Percentiles rank a stretch among this genome's conserved stretches.
phyloP scores from a whole-genome alignment of 1,140 invertebrate species.

The Eupeodes corollae region DNA sequence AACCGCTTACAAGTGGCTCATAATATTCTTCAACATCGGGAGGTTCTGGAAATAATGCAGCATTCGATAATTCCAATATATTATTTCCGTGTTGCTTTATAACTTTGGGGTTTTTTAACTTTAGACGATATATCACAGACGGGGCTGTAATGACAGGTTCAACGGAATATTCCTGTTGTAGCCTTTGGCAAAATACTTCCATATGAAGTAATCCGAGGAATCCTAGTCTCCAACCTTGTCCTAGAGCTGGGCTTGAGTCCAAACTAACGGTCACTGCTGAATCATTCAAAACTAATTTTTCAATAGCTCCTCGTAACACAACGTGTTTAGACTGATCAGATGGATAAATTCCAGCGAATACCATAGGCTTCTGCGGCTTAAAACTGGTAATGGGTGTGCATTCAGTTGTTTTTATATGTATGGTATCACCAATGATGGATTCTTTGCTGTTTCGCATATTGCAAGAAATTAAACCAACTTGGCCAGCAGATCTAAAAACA shows the following conservation, averaged over 20 bases:
- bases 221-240: constrained; percentile 86
- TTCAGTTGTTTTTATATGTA: constrained; percentile 45
- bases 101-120: constrained; percentile 45
- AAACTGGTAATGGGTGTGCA: constrained; percentile 50
- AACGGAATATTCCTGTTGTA: constrained; percentile 87
- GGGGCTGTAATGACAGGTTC: constrained; percentile 85
- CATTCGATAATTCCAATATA: constrained; percentile 73
- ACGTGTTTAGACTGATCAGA: constrained; percentile 75
- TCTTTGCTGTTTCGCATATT: constrained; percentile 71
- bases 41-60: constrained; percentile 61
- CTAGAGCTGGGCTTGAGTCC: constrained; percentile 82
- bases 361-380: constrained; percentile 69
- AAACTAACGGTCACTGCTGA: constrained; percentile 67
- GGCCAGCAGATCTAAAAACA: constrained; percentile 37
- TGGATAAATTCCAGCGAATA: constrained; percentile 91
- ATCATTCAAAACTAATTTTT: constrained; percentile 89
- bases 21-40: constrained; percentile 58
- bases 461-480: constrained; percentile 61
- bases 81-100: constrained; percentile 55
- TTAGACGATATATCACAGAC: constrained; percentile 88
- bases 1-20: constrained; percentile 76
- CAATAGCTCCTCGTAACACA: constrained; percentile 65
- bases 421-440: constrained; percentile 74
- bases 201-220: constrained; percentile 91
- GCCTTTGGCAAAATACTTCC: constrained; percentile 88